Conservation (phyloP, 2,797 vertebrate species). For the Takifugu rubripes region DNA sequence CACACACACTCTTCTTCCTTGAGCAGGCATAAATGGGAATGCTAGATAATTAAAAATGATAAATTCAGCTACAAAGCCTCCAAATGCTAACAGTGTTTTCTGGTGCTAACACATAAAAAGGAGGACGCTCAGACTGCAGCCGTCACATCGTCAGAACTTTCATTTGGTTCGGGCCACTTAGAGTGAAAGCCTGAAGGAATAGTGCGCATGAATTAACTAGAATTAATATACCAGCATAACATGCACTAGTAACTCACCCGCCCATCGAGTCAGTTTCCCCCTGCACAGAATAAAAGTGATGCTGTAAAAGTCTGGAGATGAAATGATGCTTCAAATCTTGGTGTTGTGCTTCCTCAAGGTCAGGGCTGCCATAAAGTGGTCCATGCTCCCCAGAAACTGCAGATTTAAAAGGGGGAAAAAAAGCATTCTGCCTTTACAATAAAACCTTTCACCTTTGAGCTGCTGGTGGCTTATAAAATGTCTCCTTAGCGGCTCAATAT, state of each 20-base stretch:
- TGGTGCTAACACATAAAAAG: conserved; percentile 20
- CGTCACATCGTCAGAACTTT: conserved; percentile 13
- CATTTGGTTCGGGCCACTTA: conserved; percentile 4
- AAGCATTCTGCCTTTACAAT: conserved; percentile 17
- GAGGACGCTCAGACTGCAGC: conserved; percentile 17
- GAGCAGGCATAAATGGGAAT: conserved; percentile 48
- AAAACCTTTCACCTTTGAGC: conserved; percentile 41
- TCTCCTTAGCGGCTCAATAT: conserved; percentile 21
- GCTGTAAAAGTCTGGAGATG: conserved; percentile 18
- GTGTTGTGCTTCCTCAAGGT: conserved; percentile 30
- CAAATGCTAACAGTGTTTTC: conserved; percentile 23
- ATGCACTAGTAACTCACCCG: background rate
- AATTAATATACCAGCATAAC: conserved; percentile 19
- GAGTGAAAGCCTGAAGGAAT: conserved; percentile 9
- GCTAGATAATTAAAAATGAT: conserved; percentile 55
- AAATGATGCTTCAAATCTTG: conserved; percentile 32
- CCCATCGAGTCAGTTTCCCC: background rate
- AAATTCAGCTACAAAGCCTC: conserved; percentile 51
- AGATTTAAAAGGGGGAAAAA: conserved; percentile 33
- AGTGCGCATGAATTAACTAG: conserved; percentile 19
- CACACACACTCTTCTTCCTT: conserved; percentile 40
- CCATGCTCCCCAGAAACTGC: conserved; percentile 22
- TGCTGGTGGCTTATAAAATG: conserved; percentile 23
- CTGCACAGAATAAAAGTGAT: conserved; percentile 19
- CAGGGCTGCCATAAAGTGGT: conserved; percentile 28